Evolutionary conservation across 30 jellyfish, hydroid and myxozoan genomes (phyloP), one percentile per base, ranked within the genome.

Genomic region (Hydractinia symbiolongicarpus): DNA sequence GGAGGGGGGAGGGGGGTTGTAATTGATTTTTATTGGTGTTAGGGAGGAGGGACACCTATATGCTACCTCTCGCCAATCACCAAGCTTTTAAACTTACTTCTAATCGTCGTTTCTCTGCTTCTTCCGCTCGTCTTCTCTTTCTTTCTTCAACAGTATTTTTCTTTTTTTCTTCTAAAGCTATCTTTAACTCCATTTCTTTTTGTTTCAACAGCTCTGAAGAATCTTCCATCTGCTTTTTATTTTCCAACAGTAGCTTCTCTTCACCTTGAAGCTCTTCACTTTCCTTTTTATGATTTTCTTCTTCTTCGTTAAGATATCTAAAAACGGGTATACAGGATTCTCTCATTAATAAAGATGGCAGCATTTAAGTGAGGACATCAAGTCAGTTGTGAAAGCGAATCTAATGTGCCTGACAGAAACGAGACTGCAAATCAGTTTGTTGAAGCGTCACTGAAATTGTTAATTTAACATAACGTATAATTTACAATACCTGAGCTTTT

Each of bases 21-120:
- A 30, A 30, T 30, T 30, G 44, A 30, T 30, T 30, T 30, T 30
- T 30, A 30, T 0, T 30, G 2, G 44, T 30, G 44, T 30, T 0
- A 2, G 44, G 2, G 2, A 2, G 44, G 44, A 2, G 44, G 44
- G 44, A 30, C 44, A 30, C 44, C 44, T 30, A 1, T 0, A 30
- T 30, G 44, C 44, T 30, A 30, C 44, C 44, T 30, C 44, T 30
- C 44, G 1, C 44, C 44, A 30, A 30, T 58, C 69, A 58, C 17
- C 19, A 58, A 11, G 19, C 19, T 58, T 17, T 58, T 1, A 58
- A 58, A 11, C 69, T 58, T 58, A 58, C 69, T 58, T 58, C 69
- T 58, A 11, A 17, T 58, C 69, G 15, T 58, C 69, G 15, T 58
- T 58, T 58, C 69, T 58, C 69, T 58, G 69, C 69, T 58, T 58